These are phyloP conservation scores for Leptinotarsa juncta DNA, from an alignment of 2,888 invertebrate species.

Conservation along the genomic window DNA sequence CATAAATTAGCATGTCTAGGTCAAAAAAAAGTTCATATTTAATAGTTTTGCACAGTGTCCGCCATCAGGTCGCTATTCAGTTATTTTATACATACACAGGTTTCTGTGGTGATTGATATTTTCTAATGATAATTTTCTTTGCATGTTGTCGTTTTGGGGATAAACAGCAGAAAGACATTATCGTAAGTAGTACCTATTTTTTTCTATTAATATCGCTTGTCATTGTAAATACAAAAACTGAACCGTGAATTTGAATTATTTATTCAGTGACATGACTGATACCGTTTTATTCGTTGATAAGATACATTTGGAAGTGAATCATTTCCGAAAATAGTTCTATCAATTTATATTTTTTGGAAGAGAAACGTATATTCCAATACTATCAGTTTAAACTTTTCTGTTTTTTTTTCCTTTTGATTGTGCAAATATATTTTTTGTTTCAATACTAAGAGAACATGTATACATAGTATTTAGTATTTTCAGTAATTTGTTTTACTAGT, in stretches of 20 bases:
- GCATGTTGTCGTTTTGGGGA: constrained; percentile 60
- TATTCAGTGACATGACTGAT: constrained; percentile 5
- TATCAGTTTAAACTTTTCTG: too few relatives aligned
- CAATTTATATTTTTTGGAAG: too few relatives aligned
- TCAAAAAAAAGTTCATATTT: not conserved
- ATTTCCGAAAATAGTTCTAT: too few relatives aligned
- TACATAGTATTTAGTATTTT: too few relatives aligned
- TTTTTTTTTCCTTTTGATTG: too few relatives aligned
- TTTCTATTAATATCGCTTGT: constrained; percentile 40
- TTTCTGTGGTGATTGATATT: constrained; percentile 47
- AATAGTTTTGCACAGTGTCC: constrained; percentile 4
- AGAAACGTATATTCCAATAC: too few relatives aligned
- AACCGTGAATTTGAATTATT: not conserved
- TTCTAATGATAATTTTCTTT: constrained; percentile 60
- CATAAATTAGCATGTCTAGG: constrained; percentile 4
- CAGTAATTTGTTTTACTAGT: too few relatives aligned
- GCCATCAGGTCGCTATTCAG: not conserved
- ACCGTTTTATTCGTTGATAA: not conserved
- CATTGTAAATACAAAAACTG: constrained; percentile 19
- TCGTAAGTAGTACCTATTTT: constrained; percentile 63
- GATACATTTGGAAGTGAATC: not conserved
- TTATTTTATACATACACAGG: constrained; percentile 5
- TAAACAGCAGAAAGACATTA: constrained; percentile 65
- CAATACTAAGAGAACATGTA: too few relatives aligned
- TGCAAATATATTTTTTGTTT: too few relatives aligned